Conservation (phyloP, 2,113 vertebrate species). For the Emydura subglobosa region DNA sequence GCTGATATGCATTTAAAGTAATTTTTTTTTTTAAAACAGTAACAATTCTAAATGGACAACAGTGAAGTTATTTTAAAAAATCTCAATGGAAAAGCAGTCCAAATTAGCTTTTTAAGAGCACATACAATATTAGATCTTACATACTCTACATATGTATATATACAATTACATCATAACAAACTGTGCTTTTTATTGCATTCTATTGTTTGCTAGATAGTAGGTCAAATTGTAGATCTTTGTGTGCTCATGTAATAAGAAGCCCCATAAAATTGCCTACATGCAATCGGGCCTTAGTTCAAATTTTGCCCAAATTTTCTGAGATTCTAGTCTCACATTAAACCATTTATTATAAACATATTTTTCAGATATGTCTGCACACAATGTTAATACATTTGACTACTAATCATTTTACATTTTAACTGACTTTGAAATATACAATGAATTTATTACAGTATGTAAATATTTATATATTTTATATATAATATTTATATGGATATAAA, state of each 20-base stretch:
- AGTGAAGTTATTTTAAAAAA: too few species aligned
- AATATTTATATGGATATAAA: not conserved
- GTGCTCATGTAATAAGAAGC: rapidly evolving
- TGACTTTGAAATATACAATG: not conserved
- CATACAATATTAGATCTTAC: too few species aligned
- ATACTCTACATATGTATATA: not conserved
- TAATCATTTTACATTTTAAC: not conserved
- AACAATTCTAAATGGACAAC: too few species aligned
- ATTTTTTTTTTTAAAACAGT: too few species aligned
- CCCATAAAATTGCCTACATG: not conserved
- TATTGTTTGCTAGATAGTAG: not conserved
- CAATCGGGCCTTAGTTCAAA: not conserved
- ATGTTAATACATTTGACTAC: not conserved
- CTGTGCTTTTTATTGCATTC: not conserved
- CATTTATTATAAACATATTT: not conserved
- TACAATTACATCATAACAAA: not conserved
- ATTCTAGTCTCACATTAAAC: not conserved
- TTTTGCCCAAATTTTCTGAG: not conserved
- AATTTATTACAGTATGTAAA: not conserved
- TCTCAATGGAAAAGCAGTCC: too few species aligned
- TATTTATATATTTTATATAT: not conserved
- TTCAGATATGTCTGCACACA: not conserved
- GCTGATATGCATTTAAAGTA: too few species aligned
- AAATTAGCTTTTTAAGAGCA: too few species aligned
- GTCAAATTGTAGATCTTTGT: not conserved